Evolutionary conservation across 2,888 invertebrate genomes (phyloP).

Genomic region (Trisateles emortualis): DNA sequence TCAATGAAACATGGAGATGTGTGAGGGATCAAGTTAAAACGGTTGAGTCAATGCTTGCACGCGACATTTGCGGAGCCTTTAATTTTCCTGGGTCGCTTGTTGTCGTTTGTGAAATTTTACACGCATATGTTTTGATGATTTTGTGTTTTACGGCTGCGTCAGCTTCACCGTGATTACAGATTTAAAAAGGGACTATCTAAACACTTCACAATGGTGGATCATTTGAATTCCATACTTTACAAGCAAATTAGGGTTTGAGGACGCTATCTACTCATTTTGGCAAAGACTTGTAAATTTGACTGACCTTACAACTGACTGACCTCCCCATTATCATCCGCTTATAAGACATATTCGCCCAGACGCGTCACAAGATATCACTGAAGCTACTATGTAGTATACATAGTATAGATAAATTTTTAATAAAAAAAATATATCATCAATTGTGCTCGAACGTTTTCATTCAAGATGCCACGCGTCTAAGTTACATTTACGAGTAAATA

Average conservation of each 20-base stretch:
- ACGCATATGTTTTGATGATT: conserved; percentile 49
- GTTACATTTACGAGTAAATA: too few species aligned
- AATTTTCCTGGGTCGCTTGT: conserved; percentile 57
- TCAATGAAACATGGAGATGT: conserved; percentile 24
- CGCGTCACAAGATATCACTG: too few species aligned
- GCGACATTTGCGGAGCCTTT: conserved; percentile 58
- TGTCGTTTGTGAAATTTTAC: conserved; percentile 51
- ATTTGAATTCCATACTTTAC: conserved; percentile 26
- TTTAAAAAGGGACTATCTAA: conserved; percentile 36
- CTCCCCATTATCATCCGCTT: too few species aligned
- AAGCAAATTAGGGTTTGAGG: conserved; percentile 34
- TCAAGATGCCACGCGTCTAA: too few species aligned
- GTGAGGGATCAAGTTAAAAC: conserved; percentile 44
- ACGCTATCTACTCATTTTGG: conserved; percentile 10
- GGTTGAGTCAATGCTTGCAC: conserved; percentile 56
- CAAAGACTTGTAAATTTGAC: conserved; percentile 15
- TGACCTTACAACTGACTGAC: too few species aligned
- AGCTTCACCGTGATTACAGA: conserved; percentile 41
- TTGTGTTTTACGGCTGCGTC: conserved; percentile 39
- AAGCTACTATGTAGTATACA: too few species aligned
- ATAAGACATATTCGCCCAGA: too few species aligned
- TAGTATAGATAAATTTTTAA: too few species aligned
- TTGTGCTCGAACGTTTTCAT: too few species aligned
- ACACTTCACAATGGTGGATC: conserved; percentile 16
- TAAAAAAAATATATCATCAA: too few species aligned